A percentile compares a stretch with the other conserved stretches of the same genome.
These are phyloP conservation scores for Drosophila barbarae DNA, from an alignment of 2,888 invertebrate species.

Conservation along the genomic window DNA sequence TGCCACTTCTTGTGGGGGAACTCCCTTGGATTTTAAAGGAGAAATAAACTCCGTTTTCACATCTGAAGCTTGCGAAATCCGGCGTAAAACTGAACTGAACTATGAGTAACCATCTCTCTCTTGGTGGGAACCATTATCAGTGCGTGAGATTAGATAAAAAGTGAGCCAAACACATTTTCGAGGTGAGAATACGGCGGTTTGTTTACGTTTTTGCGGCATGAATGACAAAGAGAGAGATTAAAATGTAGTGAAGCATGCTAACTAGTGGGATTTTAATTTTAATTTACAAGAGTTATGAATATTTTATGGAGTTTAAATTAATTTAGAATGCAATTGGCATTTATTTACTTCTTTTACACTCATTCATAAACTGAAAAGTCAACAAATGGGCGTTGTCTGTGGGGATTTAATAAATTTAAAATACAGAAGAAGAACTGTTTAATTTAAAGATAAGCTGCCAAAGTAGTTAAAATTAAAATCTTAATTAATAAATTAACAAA, in stretches of 20 bases:
- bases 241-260: neutral
- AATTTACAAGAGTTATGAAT: neutral
- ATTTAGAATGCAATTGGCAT: neutral
- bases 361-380: neutral
- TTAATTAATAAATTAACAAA: neutral
- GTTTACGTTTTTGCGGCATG: conserved; percentile 46
- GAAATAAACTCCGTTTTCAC: conserved; percentile 12
- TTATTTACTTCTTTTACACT: neutral
- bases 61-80: conserved; percentile 57
- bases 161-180: conserved; percentile 14
- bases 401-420: no score
- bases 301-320: neutral
- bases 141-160: conserved; percentile 62
- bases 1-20: neutral
- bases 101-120: conserved; percentile 59
- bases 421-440: no score
- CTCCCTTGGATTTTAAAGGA: neutral
- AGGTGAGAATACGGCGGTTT: conserved; percentile 40
- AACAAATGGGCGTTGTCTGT: neutral
- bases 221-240: conserved; percentile 5
- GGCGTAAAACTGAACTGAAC: conserved; percentile 39
- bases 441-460: no score
- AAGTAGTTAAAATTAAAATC: no score
- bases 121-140: conserved; percentile 50
- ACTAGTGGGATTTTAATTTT: neutral